Percentiles rank a stretch among this genome's conserved stretches.
Evolutionary conservation across 92 coral and sea anemone species (phyloP).

Genomic region (Zoanthus solanderi): DNA sequence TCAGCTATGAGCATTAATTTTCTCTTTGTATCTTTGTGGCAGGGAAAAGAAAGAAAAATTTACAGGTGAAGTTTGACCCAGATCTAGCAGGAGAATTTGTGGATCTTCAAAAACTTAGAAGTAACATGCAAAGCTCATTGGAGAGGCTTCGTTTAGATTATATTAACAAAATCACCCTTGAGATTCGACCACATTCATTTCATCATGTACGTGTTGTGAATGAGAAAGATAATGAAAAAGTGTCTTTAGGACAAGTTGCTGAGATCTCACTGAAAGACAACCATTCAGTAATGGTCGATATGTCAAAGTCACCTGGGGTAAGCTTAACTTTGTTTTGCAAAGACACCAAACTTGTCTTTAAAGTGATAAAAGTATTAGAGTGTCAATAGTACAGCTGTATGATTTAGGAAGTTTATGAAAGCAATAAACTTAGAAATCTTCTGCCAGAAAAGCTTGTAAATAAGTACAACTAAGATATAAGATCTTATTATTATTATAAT

Average conservation of each 20-base stretch:
- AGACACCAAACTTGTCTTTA: not conserved
- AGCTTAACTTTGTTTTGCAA: not conserved
- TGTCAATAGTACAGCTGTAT: too few relatives aligned
- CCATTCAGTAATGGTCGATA: constrained; percentile 87
- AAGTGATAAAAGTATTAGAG: too few relatives aligned
- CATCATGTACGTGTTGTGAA: constrained; percentile 76
- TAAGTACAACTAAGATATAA: too few relatives aligned
- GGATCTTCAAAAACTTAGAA: constrained; percentile 81
- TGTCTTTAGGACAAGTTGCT: constrained; percentile 73
- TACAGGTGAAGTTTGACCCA: constrained; percentile 67
- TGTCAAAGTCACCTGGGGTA: constrained; percentile 84
- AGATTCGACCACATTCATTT: constrained; percentile 74
- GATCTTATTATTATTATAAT: too few relatives aligned
- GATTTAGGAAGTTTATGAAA: too few relatives aligned
- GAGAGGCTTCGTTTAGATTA: constrained; percentile 85
- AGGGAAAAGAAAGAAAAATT: constrained; percentile 67
- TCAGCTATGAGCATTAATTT: not conserved
- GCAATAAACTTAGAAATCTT: too few relatives aligned
- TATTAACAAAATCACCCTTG: constrained; percentile 71
- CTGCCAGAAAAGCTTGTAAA: too few relatives aligned
- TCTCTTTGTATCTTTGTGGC: not conserved
- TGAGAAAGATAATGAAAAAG: constrained; percentile 66
- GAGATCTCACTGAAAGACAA: constrained; percentile 77
- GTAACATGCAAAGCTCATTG: constrained; percentile 81
- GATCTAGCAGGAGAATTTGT: constrained; percentile 94